phyloP scores from a whole-genome alignment of 2,797 vertebrate genomes.

The Eulemur mongoz region DNA sequence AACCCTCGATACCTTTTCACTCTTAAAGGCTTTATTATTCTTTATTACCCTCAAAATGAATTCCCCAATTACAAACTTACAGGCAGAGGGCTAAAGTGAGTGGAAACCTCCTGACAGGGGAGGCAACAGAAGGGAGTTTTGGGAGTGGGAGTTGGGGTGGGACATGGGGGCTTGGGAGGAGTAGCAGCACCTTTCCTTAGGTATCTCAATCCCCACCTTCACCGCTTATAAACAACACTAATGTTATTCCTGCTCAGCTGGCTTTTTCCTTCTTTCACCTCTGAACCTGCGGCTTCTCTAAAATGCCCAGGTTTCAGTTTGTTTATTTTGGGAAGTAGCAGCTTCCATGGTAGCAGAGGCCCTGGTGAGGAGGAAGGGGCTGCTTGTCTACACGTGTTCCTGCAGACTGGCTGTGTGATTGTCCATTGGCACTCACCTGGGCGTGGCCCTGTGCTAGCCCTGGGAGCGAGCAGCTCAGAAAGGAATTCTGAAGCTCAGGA shows the following conservation, averaged over 20 bases:
- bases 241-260: neutral
- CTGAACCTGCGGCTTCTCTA: neutral
- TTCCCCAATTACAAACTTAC: neutral
- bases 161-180: neutral
- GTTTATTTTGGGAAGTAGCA: neutral
- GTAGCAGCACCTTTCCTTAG: neutral
- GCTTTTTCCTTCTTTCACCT: neutral
- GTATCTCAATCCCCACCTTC: neutral
- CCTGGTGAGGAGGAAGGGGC: neutral
- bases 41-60: conserved; percentile 10
- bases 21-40: conserved; percentile 2
- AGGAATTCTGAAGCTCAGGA: neutral
- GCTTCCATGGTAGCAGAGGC: neutral
- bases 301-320: neutral
- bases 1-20: neutral
- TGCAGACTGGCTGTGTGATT: neutral
- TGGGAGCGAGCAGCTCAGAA: neutral
- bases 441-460: neutral
- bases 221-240: neutral
- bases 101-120: neutral
- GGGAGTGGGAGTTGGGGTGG: neutral
- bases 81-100: neutral
- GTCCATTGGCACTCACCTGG: neutral
- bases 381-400: neutral
- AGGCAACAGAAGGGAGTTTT: neutral